Percentiles rank a stretch among this genome's conserved stretches.
Evolutionary conservation across 2,888 invertebrate species (phyloP).

Genomic region (Eristalis tenax): DNA sequence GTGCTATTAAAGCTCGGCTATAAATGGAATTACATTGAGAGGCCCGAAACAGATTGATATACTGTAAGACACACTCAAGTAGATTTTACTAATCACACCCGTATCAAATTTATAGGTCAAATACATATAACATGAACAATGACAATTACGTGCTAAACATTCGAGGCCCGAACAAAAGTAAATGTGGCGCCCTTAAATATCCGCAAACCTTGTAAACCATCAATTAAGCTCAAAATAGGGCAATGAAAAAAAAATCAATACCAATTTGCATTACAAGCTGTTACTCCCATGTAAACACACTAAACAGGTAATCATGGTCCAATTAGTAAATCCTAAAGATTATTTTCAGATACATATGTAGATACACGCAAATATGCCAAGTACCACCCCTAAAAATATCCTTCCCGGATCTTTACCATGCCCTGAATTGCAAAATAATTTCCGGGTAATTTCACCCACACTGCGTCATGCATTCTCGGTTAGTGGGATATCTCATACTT

Average conservation of each 20-base stretch:
- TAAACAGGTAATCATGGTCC: slow-evolving; percentile 59
- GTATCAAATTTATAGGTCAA: slow-evolving; percentile 40
- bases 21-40: no score
- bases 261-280: slow-evolving; percentile 47
- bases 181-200: slow-evolving; percentile 30
- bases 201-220: slow-evolving; percentile 47
- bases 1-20: no score
- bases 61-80: no score
- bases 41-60: no score
- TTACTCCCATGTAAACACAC: slow-evolving; percentile 33
- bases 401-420: slow-evolving; percentile 58
- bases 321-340: slow-evolving; percentile 63
- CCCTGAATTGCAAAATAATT: slow-evolving; percentile 58
- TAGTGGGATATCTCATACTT: slow-evolving; percentile 22
- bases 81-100: no score
- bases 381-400: slow-evolving; percentile 44
- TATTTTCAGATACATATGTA: slow-evolving; percentile 23
- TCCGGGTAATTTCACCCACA: slow-evolving; percentile 51
- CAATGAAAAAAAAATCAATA: slow-evolving; percentile 62
- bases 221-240: slow-evolving; percentile 58
- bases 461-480: slow-evolving; percentile 1
- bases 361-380: slow-evolving; percentile 18
- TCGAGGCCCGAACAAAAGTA: neutral
- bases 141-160: slow-evolving; percentile 28
- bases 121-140: slow-evolving; percentile 63